These are phyloP conservation scores for Cyanoramphus novaezelandiae DNA, from an alignment of 2,113 vertebrate species.

Conservation along the genomic window DNA sequence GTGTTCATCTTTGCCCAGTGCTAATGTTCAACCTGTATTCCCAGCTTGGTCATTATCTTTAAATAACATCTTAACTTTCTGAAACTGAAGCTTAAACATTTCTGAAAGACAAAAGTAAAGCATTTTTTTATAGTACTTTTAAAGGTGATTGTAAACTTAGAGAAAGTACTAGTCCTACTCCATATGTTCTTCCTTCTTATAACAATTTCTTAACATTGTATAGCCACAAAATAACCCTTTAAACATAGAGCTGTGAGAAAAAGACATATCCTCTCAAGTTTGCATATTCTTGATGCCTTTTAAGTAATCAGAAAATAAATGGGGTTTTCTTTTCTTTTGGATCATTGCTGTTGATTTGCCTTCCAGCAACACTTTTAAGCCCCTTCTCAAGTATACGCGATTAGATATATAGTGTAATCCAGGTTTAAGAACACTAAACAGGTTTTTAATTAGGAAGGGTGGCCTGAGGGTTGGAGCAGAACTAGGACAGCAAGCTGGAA, in stretches of 20 bases:
- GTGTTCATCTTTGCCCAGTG: neutral
- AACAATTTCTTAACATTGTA: neutral
- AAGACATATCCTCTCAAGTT: neutral
- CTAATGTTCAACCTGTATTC: neutral
- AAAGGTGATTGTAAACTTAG: neutral
- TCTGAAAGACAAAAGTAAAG: neutral
- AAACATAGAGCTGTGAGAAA: neutral
- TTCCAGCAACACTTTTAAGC: neutral
- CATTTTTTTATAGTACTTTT: neutral
- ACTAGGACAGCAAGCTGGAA: neutral
- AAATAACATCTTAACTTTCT: neutral
- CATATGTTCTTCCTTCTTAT: neutral
- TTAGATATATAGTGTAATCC: neutral
- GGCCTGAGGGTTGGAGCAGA: neutral
- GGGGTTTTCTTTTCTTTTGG: neutral
- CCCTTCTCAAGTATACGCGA: neutral
- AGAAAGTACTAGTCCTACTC: neutral
- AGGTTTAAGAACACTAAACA: neutral
- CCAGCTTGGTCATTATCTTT: neutral
- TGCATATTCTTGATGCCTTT: neutral
- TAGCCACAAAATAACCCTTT: neutral
- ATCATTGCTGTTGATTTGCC: neutral
- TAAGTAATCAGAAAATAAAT: neutral
- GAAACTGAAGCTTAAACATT: accelerated
- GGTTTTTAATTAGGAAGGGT: constrained; percentile 15